These are phyloP conservation scores for Venturia canescens DNA, from an alignment of 1,140 invertebrate species.

Conservation along the genomic window DNA sequence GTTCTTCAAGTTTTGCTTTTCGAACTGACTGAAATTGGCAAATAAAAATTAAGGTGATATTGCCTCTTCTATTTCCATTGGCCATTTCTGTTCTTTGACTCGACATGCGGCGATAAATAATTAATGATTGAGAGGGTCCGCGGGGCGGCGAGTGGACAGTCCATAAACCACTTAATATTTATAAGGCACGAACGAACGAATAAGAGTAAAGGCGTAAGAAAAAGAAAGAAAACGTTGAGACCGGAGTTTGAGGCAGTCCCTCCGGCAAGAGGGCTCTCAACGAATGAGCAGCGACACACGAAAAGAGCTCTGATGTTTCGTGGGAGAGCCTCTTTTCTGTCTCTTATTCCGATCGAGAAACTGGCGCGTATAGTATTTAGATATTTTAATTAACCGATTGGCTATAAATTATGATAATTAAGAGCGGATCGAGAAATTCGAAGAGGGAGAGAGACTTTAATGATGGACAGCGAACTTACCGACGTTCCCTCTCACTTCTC, in stretches of 20 bases:
- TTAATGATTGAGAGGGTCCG: conserved; percentile 68
- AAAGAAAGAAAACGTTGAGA: background rate
- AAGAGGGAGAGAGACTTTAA: conserved; percentile 23
- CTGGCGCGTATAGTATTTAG: conserved; percentile 66
- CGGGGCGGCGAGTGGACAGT: conserved; percentile 47
- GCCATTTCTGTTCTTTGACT: conserved; percentile 44
- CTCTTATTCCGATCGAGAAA: conserved; percentile 54
- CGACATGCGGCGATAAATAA: conserved; percentile 73
- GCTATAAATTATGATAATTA: conserved; percentile 75
- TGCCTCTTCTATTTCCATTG: background rate
- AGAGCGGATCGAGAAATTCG: conserved; percentile 43
- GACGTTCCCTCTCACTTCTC: background rate
- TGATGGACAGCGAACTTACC: conserved; percentile 46
- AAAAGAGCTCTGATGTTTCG: conserved; percentile 29
- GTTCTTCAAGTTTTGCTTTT: background rate
- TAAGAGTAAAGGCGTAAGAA: conserved; percentile 5
- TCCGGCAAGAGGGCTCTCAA: conserved; percentile 26
- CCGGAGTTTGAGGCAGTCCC: too few relatives aligned
- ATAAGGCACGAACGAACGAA: conserved; percentile 66
- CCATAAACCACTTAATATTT: conserved; percentile 74
- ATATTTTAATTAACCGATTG: conserved; percentile 75
- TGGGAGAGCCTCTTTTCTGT: conserved; percentile 40
- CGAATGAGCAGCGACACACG: conserved; percentile 35
- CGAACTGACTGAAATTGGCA: conserved; percentile 54
- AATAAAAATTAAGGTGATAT: conserved; percentile 40